Percentiles rank a stretch among this genome's conserved stretches.
Evolutionary conservation across 1,140 invertebrate species (phyloP).

Genomic region (Arion vulgaris): DNA sequence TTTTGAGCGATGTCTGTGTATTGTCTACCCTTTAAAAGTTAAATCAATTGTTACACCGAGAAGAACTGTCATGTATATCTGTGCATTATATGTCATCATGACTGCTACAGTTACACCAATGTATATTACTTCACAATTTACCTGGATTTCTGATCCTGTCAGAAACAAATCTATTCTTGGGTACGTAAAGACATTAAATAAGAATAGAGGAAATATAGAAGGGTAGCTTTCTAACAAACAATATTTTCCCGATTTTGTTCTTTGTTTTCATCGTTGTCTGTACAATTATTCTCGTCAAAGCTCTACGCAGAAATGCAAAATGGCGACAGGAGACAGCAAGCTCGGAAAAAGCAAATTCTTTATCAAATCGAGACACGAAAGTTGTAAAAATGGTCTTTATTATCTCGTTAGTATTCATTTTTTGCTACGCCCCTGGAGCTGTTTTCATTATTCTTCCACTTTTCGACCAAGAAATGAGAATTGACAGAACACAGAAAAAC

Average conservation of each 20-base stretch:
- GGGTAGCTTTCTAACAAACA: neutral
- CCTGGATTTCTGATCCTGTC: constrained; percentile 9
- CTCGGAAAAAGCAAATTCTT: neutral
- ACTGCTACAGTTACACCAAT: neutral
- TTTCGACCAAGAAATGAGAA: too few species aligned
- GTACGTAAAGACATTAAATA: neutral
- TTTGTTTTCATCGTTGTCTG: neutral
- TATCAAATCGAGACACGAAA: neutral
- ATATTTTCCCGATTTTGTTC: neutral
- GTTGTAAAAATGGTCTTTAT: neutral
- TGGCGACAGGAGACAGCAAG: neutral
- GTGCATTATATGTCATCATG: neutral
- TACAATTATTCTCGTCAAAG: neutral
- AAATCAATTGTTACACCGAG: neutral
- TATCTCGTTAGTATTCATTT: too few species aligned
- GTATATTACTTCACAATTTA: neutral
- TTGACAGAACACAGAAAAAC: too few species aligned
- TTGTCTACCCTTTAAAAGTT: neutral
- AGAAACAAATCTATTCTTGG: neutral
- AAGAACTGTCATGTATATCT: neutral
- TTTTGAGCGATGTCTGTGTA: constrained; percentile 7
- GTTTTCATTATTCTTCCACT: too few species aligned
- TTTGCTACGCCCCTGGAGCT: too few species aligned
- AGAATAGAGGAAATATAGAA: neutral
- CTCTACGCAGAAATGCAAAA: neutral